Evolutionary conservation across 2,113 vertebrate species (phyloP).

Genomic region (Pseudopipra pipra): DNA sequence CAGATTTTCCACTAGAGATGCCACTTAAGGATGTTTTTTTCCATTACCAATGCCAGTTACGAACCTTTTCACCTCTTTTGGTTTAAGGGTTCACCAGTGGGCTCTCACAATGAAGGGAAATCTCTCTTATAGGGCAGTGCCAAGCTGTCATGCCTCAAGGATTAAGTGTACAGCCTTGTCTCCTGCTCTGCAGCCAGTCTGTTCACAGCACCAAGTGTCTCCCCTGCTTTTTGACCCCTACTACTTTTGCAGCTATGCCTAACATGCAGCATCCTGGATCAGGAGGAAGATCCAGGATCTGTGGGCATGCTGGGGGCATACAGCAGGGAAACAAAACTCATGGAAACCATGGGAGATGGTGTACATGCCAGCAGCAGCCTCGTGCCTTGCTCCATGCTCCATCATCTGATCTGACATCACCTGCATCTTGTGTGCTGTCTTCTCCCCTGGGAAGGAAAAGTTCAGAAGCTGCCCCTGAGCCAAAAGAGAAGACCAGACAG

Average conservation of each 20-base stretch:
- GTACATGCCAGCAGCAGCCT: not conserved
- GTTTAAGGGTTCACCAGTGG: not conserved
- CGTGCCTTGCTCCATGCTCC: not conserved
- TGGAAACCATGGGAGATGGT: not conserved
- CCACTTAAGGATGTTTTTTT: not conserved
- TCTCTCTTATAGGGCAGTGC: not conserved
- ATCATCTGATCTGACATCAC: not conserved
- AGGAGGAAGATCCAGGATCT: not conserved
- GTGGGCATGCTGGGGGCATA: not conserved
- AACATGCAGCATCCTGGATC: not conserved
- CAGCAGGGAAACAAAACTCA: not conserved
- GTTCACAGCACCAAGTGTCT: not conserved
- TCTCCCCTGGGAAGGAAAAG: not conserved
- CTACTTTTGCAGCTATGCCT: not conserved
- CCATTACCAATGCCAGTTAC: fast-evolving
- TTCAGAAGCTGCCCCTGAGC: not conserved
- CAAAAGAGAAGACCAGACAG: not conserved
- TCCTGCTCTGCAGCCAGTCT: not conserved
- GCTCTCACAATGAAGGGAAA: not conserved
- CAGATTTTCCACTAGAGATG: not conserved
- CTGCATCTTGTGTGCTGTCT: not conserved
- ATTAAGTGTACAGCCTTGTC: not conserved
- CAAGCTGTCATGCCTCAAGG: not conserved
- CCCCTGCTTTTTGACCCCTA: not conserved
- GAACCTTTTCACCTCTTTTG: not conserved